Conservation (phyloP, 2,888 invertebrate species). For the Andrena dorsata region DNA sequence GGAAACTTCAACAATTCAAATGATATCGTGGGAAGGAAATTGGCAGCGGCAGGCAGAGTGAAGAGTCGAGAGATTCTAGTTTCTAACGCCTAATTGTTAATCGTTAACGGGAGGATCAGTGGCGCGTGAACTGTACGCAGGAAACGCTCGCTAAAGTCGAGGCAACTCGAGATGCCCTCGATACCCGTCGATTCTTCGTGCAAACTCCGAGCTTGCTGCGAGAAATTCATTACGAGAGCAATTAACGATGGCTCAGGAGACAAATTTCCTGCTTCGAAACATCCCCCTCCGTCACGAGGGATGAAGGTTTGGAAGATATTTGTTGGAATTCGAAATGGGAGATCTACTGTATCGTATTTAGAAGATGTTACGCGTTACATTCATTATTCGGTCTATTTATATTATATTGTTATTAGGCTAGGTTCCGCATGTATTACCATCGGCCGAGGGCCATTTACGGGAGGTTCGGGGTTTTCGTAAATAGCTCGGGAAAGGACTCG, state of each 20-base stretch:
- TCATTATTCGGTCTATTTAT: too few relatives aligned
- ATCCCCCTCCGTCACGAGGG: background rate
- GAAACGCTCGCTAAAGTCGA: slow-evolving; percentile 17
- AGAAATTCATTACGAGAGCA: slow-evolving; percentile 53
- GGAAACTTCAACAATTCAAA: too few relatives aligned
- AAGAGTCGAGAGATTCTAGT: background rate
- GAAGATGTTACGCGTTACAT: too few relatives aligned
- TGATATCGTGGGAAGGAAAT: background rate
- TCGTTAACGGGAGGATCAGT: slow-evolving; percentile 29
- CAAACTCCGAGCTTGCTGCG: slow-evolving; percentile 19
- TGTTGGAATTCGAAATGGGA: too few relatives aligned
- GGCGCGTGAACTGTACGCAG: slow-evolving; percentile 26
- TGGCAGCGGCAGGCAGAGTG: slow-evolving; percentile 9
- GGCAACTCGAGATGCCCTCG: slow-evolving; percentile 27
- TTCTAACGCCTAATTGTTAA: slow-evolving; percentile 38
- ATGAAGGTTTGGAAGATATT: too few relatives aligned
- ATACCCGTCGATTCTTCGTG: background rate
- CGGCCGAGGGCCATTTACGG: too few relatives aligned
- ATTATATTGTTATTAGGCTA: too few relatives aligned
- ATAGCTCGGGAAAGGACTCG: too few relatives aligned
- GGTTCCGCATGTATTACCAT: too few relatives aligned
- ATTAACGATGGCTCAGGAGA: slow-evolving; percentile 36
- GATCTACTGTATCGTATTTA: too few relatives aligned
- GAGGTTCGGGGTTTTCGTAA: too few relatives aligned
- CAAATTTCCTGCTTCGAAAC: background rate